These are phyloP conservation scores for Anthopleura sola DNA, from an alignment of 64 coral and sea anemone genomes.

Conservation along the genomic window DNA sequence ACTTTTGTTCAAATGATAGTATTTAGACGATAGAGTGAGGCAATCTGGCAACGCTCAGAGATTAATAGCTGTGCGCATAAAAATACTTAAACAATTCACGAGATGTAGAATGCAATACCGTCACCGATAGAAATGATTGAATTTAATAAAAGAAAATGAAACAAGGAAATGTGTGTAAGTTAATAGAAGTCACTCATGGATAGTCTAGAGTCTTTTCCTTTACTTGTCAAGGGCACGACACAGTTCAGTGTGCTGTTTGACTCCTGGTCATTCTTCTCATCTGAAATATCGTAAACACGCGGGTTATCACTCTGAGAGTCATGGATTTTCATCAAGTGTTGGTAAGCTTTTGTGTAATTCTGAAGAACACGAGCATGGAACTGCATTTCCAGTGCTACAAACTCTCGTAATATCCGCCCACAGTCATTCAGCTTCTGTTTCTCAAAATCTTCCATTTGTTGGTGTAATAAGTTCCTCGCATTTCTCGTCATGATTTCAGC, in stretches of 20 bases:
- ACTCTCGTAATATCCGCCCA: slow-evolving; percentile 12
- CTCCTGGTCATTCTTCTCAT: background rate
- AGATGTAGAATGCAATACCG: too few species aligned
- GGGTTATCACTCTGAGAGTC: background rate
- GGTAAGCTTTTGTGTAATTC: slow-evolving; percentile 7
- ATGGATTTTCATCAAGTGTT: slow-evolving; percentile 15
- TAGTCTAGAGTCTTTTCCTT: background rate
- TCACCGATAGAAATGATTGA: too few species aligned
- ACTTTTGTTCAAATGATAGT: too few species aligned
- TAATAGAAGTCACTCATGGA: background rate
- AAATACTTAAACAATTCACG: too few species aligned
- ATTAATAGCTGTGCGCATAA: too few species aligned
- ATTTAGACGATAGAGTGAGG: too few species aligned
- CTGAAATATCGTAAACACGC: background rate
- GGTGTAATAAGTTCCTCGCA: background rate
- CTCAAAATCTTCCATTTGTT: slow-evolving; percentile 13
- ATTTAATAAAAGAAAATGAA: background rate
- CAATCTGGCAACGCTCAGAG: too few species aligned
- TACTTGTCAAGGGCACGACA: background rate
- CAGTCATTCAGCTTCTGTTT: background rate
- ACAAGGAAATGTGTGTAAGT: background rate
- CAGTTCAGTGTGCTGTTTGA: background rate
- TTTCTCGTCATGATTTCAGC: slow-evolving; percentile 1
- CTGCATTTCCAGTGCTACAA: slow-evolving; percentile 13
- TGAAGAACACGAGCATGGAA: slow-evolving; percentile 13